Conservation (phyloP, 1,140 invertebrate species). For the Dreissena rostriformis region DNA sequence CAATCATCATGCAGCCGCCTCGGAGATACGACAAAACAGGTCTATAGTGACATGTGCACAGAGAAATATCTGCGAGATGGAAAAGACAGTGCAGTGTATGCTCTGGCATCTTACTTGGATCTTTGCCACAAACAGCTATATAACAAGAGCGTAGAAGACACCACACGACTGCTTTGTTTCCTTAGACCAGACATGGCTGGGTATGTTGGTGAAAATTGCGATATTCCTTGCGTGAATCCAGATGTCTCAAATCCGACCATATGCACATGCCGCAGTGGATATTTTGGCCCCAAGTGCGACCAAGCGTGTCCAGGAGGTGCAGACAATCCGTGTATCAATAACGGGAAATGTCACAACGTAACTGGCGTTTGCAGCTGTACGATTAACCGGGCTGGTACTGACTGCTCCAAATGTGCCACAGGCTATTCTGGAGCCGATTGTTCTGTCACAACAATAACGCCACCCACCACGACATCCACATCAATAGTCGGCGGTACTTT, state of each 20-base stretch:
- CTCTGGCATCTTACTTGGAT: neutral
- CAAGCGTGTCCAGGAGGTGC: constrained; percentile 62
- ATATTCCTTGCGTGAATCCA: constrained; percentile 30
- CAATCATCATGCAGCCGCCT: neutral
- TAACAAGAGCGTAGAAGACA: neutral
- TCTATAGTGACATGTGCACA: constrained; percentile 1
- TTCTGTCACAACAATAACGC: constrained; percentile 23
- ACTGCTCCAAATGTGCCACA: constrained; percentile 57
- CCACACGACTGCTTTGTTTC: neutral
- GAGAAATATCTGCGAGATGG: constrained; percentile 4
- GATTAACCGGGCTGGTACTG: constrained; percentile 42
- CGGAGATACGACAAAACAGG: neutral
- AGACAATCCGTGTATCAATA: constrained; percentile 53
- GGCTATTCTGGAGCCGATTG: constrained; percentile 64
- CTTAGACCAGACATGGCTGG: neutral
- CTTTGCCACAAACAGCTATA: constrained; percentile 4
- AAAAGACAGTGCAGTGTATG: neutral
- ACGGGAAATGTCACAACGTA: constrained; percentile 56
- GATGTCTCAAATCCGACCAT: constrained; percentile 5
- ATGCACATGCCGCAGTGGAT: constrained; percentile 56
- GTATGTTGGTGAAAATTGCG: constrained; percentile 39
- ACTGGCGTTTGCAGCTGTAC: constrained; percentile 63
- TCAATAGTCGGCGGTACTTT: too few species aligned
- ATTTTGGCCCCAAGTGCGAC: constrained; percentile 59
- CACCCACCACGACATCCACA: too few species aligned